These are phyloP conservation scores for Jordanella pulchra DNA, from an alignment of 2,797 vertebrate species.

Conservation along the genomic window DNA sequence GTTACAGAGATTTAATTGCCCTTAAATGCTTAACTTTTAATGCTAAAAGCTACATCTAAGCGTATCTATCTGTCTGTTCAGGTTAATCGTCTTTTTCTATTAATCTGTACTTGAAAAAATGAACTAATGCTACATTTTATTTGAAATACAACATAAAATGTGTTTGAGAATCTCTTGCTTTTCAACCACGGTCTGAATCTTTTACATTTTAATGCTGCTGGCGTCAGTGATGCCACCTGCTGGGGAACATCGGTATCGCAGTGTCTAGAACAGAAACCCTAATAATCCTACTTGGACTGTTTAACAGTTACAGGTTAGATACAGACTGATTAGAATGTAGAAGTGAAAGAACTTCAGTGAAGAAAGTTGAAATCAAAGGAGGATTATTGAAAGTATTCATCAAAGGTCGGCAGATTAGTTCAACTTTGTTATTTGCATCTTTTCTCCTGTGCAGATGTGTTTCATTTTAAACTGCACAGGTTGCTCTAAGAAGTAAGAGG, in stretches of 20 bases:
- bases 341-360: background rate
- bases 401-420: background rate
- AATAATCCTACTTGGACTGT: background rate
- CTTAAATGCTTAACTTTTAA: too few species aligned
- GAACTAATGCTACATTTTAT: background rate
- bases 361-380: background rate
- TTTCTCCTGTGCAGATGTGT: background rate
- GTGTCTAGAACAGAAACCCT: background rate
- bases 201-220: background rate
- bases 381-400: too few species aligned
- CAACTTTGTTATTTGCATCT: background rate
- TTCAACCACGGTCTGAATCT: background rate
- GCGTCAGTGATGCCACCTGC: background rate
- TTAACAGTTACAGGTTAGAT: background rate
- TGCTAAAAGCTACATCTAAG: too few species aligned
- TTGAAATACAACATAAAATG: too few species aligned
- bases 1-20: too few species aligned
- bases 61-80: background rate
- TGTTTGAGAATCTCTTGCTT: background rate
- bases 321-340: background rate
- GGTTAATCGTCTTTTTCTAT: background rate
- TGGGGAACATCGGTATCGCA: background rate
- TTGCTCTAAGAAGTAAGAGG: background rate
- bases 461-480: background rate
- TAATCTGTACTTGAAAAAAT: background rate